Evolutionary conservation across 30 jellyfish, hydroid and myxozoan species (phyloP).

Genomic region (Chrysaora quinquecirrha): DNA sequence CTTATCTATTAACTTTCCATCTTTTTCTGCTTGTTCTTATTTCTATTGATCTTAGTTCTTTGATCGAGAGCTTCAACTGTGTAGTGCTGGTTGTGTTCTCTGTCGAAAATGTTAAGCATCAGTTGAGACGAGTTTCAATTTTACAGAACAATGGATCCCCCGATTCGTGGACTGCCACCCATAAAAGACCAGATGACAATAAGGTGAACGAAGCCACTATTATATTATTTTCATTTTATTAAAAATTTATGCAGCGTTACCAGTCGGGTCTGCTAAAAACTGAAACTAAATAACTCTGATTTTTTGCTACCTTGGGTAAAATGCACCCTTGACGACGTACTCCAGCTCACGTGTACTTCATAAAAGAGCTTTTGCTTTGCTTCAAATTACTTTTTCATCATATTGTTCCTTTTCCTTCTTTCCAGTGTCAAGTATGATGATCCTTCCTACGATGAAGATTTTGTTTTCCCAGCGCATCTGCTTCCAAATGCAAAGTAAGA

Average conservation of each 20-base stretch:
- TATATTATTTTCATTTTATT: background rate
- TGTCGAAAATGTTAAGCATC: background rate
- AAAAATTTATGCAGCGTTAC: background rate
- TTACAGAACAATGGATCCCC: slow-evolving; percentile 35
- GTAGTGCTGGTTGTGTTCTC: no score
- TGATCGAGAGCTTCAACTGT: background rate
- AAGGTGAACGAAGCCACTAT: slow-evolving; percentile 21
- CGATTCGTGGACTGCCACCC: slow-evolving; percentile 50
- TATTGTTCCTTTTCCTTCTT: background rate
- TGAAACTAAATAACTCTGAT: background rate
- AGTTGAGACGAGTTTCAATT: background rate
- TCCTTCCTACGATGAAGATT: slow-evolving; percentile 81
- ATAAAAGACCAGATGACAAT: slow-evolving; percentile 32
- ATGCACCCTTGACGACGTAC: no score
- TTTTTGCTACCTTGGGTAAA: background rate
- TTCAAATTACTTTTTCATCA: background rate
- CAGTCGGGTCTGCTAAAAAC: background rate
- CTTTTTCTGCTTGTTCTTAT: background rate
- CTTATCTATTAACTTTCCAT: no score
- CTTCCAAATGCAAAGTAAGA: slow-evolving; percentile 73
- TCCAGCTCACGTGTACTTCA: no score
- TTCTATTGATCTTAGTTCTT: background rate
- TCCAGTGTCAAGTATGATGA: slow-evolving; percentile 83
- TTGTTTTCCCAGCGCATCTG: slow-evolving; percentile 72
- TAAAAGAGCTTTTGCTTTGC: background rate